Evolutionary conservation across 2,113 vertebrate genomes (phyloP).

Genomic region (Porphyrio hochstetteri): DNA sequence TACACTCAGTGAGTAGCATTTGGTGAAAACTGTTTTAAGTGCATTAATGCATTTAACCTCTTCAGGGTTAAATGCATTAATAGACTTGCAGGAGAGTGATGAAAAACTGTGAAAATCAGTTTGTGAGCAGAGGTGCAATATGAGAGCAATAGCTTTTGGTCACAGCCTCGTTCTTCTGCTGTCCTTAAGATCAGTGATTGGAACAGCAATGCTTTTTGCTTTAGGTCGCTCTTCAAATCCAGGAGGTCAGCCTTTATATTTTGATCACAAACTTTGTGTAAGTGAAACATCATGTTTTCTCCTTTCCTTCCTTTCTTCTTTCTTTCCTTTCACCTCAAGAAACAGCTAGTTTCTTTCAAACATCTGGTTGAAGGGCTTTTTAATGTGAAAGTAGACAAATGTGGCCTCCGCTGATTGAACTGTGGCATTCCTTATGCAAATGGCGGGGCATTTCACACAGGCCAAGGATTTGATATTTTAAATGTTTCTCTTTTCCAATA

Average conservation of each 20-base stretch:
- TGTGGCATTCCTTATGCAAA: neutral
- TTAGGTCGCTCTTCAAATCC: neutral
- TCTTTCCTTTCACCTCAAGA: neutral
- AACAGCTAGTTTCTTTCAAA: neutral
- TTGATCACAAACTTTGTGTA: neutral
- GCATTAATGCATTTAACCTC: neutral
- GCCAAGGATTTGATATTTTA: neutral
- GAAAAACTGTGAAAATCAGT: slow-evolving; percentile 1
- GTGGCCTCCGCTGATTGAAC: neutral
- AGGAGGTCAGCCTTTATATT: neutral
- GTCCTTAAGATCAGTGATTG: neutral
- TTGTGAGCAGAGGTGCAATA: neutral
- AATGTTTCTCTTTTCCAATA: neutral
- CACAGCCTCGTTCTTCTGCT: neutral
- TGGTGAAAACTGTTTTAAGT: neutral
- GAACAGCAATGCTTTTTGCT: neutral
- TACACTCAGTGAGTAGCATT: neutral
- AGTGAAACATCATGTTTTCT: neutral
- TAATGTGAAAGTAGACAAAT: neutral
- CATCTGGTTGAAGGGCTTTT: neutral
- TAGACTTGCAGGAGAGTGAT: neutral
- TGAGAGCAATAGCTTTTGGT: neutral
- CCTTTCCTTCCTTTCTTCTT: neutral
- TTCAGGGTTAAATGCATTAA: neutral
- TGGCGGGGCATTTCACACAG: neutral